phyloP scores from a whole-genome alignment of 1,140 invertebrate species.

The Pristionchus pacificus region DNA sequence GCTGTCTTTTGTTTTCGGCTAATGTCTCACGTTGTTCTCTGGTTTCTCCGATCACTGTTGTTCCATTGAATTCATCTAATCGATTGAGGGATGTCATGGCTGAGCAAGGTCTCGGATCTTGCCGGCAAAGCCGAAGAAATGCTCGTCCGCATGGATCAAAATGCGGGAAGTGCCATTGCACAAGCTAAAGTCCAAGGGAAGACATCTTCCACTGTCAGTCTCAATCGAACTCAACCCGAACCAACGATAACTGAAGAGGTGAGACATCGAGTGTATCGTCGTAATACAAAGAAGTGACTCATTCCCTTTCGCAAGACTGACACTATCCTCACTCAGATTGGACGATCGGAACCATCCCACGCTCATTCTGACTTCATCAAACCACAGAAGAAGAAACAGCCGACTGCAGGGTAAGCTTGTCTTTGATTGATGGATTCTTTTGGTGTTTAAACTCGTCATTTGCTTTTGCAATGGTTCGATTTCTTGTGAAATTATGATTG shows the following conservation, averaged over 20 bases:
- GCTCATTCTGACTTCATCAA: background rate
- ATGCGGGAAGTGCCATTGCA: background rate
- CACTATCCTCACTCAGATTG: too few relatives aligned
- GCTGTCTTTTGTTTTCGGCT: too few relatives aligned
- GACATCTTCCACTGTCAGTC: background rate
- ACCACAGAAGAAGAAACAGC: background rate
- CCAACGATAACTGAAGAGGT: background rate
- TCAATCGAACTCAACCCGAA: background rate
- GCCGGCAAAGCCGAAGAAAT: constrained; percentile 28
- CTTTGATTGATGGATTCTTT: background rate
- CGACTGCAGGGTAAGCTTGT: background rate
- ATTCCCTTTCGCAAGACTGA: too few relatives aligned
- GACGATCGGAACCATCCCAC: background rate
- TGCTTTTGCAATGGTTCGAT: too few relatives aligned
- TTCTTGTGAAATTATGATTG: too few relatives aligned
- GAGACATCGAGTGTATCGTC: background rate
- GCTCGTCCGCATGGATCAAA: constrained; percentile 22
- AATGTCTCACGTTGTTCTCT: too few relatives aligned
- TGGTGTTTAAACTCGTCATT: too few relatives aligned
- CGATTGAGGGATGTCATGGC: constrained; percentile 29
- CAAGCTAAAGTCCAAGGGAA: background rate
- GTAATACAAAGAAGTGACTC: background rate
- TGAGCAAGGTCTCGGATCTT: constrained; percentile 25
- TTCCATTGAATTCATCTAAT: too few relatives aligned
- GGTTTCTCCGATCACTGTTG: too few relatives aligned